A percentile compares a stretch with the other conserved stretches of the same genome.
These are phyloP conservation scores for Oreochromis mossambicus DNA, from an alignment of 2,797 vertebrate genomes.

Conservation along the genomic window DNA sequence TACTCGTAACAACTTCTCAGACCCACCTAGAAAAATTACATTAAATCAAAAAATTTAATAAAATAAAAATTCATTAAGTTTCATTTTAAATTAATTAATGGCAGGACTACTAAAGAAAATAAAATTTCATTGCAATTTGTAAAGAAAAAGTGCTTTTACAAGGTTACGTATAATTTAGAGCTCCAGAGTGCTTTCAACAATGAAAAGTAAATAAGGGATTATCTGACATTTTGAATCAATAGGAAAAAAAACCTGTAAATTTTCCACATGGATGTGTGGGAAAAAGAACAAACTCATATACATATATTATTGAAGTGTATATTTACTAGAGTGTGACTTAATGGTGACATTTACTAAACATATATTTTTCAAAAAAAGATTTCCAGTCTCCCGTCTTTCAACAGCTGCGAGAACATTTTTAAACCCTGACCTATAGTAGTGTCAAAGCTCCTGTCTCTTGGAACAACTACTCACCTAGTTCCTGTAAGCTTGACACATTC, in stretches of 20 bases:
- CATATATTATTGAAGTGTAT: not conserved
- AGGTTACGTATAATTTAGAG: not conserved
- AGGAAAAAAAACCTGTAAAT: not conserved
- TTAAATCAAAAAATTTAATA: not conserved
- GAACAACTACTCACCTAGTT: slow-evolving; percentile 83
- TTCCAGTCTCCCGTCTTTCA: not conserved
- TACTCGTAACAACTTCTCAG: slow-evolving; percentile 94
- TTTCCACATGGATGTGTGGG: not conserved
- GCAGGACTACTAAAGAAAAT: not conserved
- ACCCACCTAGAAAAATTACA: slow-evolving; percentile 81
- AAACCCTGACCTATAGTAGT: not conserved
- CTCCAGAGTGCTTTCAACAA: not conserved
- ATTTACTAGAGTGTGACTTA: not conserved
- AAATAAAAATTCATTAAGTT: not conserved
- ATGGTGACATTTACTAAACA: not conserved
- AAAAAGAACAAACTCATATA: no score
- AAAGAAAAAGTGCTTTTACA: not conserved
- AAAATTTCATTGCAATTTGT: not conserved
- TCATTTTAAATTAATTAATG: not conserved
- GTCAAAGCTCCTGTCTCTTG: not conserved
- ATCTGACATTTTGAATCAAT: not conserved
- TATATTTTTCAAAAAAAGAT: not conserved
- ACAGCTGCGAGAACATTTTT: not conserved
- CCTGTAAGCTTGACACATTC: slow-evolving; percentile 97
- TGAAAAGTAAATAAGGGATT: not conserved